Evolutionary conservation across 2,113 vertebrate species (phyloP).

Genomic region (Holacanthus passer): DNA sequence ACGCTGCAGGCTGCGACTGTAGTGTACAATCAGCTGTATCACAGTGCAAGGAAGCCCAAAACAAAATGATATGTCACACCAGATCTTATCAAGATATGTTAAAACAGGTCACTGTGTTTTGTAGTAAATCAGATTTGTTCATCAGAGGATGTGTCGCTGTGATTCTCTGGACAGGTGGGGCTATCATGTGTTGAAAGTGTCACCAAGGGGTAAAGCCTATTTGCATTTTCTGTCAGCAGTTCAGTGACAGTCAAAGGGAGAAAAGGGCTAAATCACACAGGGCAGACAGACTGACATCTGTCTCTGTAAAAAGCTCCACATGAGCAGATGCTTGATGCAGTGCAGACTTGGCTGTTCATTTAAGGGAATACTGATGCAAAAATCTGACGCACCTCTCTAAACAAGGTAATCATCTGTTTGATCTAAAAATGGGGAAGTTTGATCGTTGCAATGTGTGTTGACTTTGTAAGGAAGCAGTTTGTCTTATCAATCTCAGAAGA

Average conservation of each 20-base stretch:
- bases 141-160: constrained; percentile 17
- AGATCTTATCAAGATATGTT: constrained; percentile 10
- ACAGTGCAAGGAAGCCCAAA: neutral
- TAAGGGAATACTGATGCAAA: constrained; percentile 45
- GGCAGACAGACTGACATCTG: constrained; percentile 55
- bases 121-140: constrained; percentile 7
- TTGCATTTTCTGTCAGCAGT: constrained; percentile 73
- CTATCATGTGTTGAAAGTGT: constrained; percentile 61
- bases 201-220: constrained; percentile 61
- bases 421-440: constrained; percentile 27
- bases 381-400: constrained; percentile 33
- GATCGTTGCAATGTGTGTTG: constrained; percentile 33
- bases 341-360: constrained; percentile 37
- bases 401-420: constrained; percentile 56
- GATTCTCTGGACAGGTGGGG: constrained; percentile 67
- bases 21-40: neutral
- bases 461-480: constrained; percentile 37
- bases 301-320: constrained; percentile 33
- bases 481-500: constrained; percentile 11
- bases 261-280: constrained; percentile 49
- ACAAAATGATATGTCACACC: constrained; percentile 10
- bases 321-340: constrained; percentile 52
- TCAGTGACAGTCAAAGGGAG: constrained; percentile 60
- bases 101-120: constrained; percentile 20
- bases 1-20: neutral